A percentile compares a stretch with the other conserved stretches of the same genome.
Evolutionary conservation across 1,140 invertebrate genomes (phyloP).

Genomic region (Latrodectus geometricus): DNA sequence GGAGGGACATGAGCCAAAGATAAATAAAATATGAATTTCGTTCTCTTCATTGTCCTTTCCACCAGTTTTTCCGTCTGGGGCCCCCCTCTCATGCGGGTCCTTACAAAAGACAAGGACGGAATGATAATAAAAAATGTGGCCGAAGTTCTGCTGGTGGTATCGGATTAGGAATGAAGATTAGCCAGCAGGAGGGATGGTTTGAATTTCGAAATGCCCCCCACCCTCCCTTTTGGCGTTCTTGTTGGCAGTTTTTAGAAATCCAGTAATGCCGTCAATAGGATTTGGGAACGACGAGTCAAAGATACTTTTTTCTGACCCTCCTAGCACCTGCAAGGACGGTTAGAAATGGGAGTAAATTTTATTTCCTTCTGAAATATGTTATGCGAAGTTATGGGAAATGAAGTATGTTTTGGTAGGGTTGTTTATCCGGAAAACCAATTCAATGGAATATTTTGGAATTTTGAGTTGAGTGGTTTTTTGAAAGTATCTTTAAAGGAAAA

Average conservation of each 20-base stretch:
- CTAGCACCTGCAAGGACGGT: background rate
- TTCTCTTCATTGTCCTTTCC: background rate
- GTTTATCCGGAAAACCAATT: too few species aligned
- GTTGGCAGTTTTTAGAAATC: background rate
- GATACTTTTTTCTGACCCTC: background rate
- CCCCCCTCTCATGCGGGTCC: background rate
- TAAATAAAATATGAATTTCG: background rate
- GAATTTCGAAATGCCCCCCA: background rate
- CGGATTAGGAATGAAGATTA: background rate
- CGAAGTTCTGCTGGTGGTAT: background rate
- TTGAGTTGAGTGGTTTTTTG: too few species aligned
- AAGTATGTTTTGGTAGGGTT: too few species aligned
- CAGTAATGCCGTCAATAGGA: background rate
- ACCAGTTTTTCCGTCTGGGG: background rate
- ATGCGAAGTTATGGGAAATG: too few species aligned
- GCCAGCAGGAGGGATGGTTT: background rate
- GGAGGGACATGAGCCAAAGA: background rate
- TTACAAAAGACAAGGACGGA: background rate
- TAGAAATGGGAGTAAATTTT: too few species aligned
- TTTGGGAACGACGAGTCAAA: background rate
- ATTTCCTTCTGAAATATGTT: too few species aligned
- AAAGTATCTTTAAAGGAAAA: too few species aligned
- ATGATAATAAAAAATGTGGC: background rate
- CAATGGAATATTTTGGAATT: too few species aligned
- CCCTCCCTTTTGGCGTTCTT: background rate